Evolutionary conservation across 2,888 invertebrate genomes (phyloP), one percentile per base, ranked within the genome.

Genomic region (Folsomia manolachei): DNA sequence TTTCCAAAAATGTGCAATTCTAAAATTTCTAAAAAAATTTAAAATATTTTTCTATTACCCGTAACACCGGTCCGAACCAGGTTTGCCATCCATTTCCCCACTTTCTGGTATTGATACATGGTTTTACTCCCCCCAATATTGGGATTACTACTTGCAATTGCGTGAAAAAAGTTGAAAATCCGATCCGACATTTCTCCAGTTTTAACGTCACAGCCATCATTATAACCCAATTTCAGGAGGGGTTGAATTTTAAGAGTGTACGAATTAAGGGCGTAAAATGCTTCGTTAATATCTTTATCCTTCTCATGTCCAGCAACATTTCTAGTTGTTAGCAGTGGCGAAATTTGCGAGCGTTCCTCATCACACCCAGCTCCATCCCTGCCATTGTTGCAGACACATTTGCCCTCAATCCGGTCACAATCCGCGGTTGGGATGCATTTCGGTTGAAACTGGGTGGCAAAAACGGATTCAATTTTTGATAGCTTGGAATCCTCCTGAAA

Each of bases 401-500:
- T 63, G 4, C 71, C 64, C n/a, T 70, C 70, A 63, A 62, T 64
- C 27, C 66, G 52, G 25, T 69, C 64, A 27, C 73, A 73, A 25
- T 21, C 21, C 0, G 71, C 73, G 23, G 52, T 51, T 25, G 67
- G 64, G 51, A 73, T 51, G 52, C 73, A 73, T 11, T 25, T 56
- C 18, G 73, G 73, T 2, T 27, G 65, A 24, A 73, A 73, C 26
- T 56, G 19, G 11, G 23, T 25, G 1, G 63, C n/a, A 21, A 73
- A 69, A 7, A 52, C 62, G 60, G 63, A 61, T 26, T 73, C 73
- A 1, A 73, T 62, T 64, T 73, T 67, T 69, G 68, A 73, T 19
- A 73, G 2, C 25, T 68, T 63, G 2, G 69, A 27, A 4, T 71
- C 73, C n/a, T 39, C 1, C 11, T 19, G 27, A 23, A 68, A 71